phyloP scores from a whole-genome alignment of 1,140 invertebrate species.

The Telenomus remus region DNA sequence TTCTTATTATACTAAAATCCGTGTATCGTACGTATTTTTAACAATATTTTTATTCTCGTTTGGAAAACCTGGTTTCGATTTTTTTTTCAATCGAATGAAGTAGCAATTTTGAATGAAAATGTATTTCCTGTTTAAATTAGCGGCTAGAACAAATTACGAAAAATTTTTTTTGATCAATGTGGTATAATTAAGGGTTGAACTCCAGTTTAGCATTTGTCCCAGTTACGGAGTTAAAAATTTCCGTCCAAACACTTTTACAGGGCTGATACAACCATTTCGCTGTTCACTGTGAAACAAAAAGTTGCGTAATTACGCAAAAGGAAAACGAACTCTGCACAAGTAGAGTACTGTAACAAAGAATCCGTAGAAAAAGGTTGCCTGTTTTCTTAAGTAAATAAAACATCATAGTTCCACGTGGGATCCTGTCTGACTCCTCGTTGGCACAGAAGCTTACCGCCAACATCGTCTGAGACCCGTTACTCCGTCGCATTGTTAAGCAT shows the following conservation, averaged over 20 bases:
- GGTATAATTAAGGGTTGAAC: too few species aligned
- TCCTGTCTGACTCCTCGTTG: slow-evolving; percentile 45
- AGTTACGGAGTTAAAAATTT: too few species aligned
- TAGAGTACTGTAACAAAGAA: slow-evolving; percentile 36
- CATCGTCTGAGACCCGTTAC: slow-evolving; percentile 38
- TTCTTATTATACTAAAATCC: not conserved
- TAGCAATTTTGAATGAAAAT: too few species aligned
- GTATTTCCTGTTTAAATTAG: too few species aligned
- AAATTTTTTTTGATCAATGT: too few species aligned
- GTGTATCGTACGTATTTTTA: too few species aligned
- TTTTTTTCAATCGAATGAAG: too few species aligned
- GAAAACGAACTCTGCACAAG: slow-evolving; percentile 21
- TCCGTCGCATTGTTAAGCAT: slow-evolving; percentile 34
- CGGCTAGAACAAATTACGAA: too few species aligned
- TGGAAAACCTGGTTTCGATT: too few species aligned
- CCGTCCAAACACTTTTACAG: too few species aligned
- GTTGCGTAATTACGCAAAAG: slow-evolving; percentile 36
- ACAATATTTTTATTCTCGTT: too few species aligned
- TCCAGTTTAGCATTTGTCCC: too few species aligned
- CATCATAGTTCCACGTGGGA: slow-evolving; percentile 43
- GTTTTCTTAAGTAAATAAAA: slow-evolving; percentile 38
- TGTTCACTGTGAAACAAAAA: slow-evolving; percentile 7
- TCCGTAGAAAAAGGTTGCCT: slow-evolving; percentile 24
- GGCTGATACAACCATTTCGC: not conserved
- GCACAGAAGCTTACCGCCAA: slow-evolving; percentile 38